Percentiles rank a stretch among this genome's conserved stretches.
Conservation (phyloP, 2,113 vertebrate species). For the Cettia cetti region DNA sequence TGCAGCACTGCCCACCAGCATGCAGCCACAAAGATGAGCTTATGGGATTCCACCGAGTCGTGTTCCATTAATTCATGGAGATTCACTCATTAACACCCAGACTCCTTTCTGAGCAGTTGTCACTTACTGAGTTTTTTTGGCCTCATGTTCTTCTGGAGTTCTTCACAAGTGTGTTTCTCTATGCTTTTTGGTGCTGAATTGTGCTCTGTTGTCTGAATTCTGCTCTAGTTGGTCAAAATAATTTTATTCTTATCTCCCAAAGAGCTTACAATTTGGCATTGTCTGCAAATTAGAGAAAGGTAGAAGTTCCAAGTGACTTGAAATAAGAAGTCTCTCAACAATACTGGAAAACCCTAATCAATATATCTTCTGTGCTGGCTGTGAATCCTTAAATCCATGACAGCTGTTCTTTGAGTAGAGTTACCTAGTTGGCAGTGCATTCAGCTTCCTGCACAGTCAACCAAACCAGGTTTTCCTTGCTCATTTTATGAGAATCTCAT, state of each 20-base stretch:
- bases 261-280: not conserved
- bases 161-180: not conserved
- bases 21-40: not conserved
- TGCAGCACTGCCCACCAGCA: not conserved
- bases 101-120: not conserved
- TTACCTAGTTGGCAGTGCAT: not conserved
- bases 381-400: not conserved
- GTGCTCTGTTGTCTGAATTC: not conserved
- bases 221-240: not conserved
- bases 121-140: not conserved
- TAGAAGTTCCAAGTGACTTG: not conserved
- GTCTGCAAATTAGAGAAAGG: not conserved
- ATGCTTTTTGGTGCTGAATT: not conserved
- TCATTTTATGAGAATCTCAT: not conserved
- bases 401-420: not conserved
- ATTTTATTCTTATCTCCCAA: not conserved
- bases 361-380: not conserved
- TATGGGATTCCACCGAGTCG: not conserved
- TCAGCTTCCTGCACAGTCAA: not conserved
- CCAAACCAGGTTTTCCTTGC: not conserved
- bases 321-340: not conserved
- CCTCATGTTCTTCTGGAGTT: not conserved
- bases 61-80: not conserved
- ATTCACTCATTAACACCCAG: too few relatives aligned
- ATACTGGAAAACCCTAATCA: not conserved